Percentiles rank a stretch among this genome's conserved stretches.
phyloP scores from a whole-genome alignment of 2,797 vertebrate species.

The Ibycter americanus region DNA sequence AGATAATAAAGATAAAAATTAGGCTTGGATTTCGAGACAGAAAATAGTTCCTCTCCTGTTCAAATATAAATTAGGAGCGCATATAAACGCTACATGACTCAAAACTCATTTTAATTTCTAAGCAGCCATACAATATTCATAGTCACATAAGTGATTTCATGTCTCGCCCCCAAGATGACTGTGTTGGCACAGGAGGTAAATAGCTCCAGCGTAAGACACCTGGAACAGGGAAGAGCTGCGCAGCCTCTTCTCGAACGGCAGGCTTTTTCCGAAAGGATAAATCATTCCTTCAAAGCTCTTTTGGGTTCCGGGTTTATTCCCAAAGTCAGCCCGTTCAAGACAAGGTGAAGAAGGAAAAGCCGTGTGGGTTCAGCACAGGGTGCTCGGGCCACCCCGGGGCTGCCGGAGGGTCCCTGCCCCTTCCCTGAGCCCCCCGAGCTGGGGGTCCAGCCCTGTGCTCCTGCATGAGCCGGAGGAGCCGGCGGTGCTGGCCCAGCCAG shows the following conservation, averaged over 20 bases:
- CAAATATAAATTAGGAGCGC: constrained; percentile 46
- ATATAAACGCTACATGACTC: constrained; percentile 10
- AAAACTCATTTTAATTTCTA: constrained; percentile 49
- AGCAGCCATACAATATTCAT: constrained; percentile 32
- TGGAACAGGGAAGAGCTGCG: not conserved
- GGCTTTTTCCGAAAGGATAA: not conserved
- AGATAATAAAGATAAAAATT: constrained; percentile 60
- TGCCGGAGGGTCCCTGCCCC: not conserved
- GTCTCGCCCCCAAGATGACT: not conserved
- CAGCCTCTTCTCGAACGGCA: not conserved
- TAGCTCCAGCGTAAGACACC: not conserved
- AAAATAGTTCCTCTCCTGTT: constrained; percentile 39
- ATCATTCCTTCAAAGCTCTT: not conserved
- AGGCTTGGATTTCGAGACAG: constrained; percentile 22
- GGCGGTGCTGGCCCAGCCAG: not conserved
- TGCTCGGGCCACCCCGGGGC: accelerated
- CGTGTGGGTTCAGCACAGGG: accelerated
- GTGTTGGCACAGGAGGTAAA: not conserved
- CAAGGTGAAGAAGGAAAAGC: not conserved
- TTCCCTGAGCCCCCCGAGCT: not conserved
- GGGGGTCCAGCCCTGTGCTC: not conserved
- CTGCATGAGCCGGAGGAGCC: not conserved
- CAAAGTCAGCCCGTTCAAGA: not conserved
- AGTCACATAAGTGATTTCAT: not conserved
- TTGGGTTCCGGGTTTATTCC: not conserved